Evolutionary conservation across 2,888 invertebrate species (phyloP).

Genomic region (Nycteola revayana): DNA sequence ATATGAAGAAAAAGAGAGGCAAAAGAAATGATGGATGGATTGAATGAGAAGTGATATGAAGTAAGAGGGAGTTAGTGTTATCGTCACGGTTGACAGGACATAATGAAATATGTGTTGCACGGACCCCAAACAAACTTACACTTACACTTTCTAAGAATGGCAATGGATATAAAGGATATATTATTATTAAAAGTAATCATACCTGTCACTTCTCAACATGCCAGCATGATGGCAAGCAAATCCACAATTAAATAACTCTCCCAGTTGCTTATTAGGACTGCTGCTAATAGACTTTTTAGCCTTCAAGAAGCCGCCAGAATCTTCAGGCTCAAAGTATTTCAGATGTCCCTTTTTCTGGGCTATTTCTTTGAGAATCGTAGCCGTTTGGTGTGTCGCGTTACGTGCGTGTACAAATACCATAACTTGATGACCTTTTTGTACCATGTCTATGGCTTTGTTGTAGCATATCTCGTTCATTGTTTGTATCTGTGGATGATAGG

Average conservation of each 20-base stretch:
- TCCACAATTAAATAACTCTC: constrained; percentile 92
- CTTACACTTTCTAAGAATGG: too few relatives aligned
- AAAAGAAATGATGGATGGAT: too few relatives aligned
- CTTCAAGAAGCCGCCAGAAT: constrained; percentile 83
- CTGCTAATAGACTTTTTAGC: constrained; percentile 87
- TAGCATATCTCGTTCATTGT: constrained; percentile 97
- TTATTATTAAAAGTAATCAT: constrained; percentile 25
- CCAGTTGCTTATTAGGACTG: constrained; percentile 90
- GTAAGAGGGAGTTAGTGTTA: too few relatives aligned
- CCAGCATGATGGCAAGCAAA: constrained; percentile 99
- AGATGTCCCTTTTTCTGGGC: constrained; percentile 89
- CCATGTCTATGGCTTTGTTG: constrained; percentile 93
- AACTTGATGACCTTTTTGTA: constrained; percentile 95
- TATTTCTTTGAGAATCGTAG: constrained; percentile 90
- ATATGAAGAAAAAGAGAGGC: too few relatives aligned
- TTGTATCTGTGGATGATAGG: constrained; percentile 74
- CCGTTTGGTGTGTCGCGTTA: constrained; percentile 96
- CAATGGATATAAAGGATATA: too few relatives aligned
- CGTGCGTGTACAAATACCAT: constrained; percentile 99
- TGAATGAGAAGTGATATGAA: too few relatives aligned
- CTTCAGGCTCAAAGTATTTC: constrained; percentile 85
- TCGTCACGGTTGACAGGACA: too few relatives aligned
- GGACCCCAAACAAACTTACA: too few relatives aligned
- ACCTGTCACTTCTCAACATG: constrained; percentile 93
- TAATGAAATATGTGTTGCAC: too few relatives aligned